phyloP scores from a whole-genome alignment of 2,113 vertebrate species.

The Tricholaema leucomelas region DNA sequence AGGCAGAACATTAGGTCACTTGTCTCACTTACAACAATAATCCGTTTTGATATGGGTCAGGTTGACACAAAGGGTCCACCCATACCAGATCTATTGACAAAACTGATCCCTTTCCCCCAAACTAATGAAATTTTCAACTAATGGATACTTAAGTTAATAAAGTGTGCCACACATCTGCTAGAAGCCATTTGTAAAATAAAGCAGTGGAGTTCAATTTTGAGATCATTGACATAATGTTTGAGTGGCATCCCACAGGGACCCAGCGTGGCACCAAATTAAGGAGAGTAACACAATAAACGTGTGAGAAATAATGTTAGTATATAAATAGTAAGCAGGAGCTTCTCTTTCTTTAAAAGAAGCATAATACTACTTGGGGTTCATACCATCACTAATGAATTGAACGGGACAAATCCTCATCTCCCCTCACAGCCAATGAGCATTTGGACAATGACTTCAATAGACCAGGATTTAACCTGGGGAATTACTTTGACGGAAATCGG shows the following conservation, averaged over 20 bases:
- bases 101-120: constrained; percentile 83
- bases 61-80: constrained; percentile 83
- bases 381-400: constrained; percentile 66
- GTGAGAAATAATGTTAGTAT: constrained; percentile 80
- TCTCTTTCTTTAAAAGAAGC: constrained; percentile 60
- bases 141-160: constrained; percentile 87
- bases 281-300: constrained; percentile 78
- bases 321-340: constrained; percentile 75
- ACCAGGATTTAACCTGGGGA: constrained; percentile 60
- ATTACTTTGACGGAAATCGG: constrained; percentile 76
- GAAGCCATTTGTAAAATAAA: constrained; percentile 80
- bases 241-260: constrained; percentile 76
- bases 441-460: constrained; percentile 60
- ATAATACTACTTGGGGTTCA: constrained; percentile 55
- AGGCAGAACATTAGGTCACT: constrained; percentile 88
- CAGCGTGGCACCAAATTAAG: constrained; percentile 82
- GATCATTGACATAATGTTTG: constrained; percentile 82
- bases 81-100: constrained; percentile 81
- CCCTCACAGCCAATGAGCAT: constrained; percentile 1
- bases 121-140: constrained; percentile 90
- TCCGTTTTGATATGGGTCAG: constrained; percentile 88
- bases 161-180: constrained; percentile 86
- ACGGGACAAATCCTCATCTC: constrained; percentile 45
- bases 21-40: constrained; percentile 91
- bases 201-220: constrained; percentile 78